These are phyloP conservation scores for Sphaerophoria taeniata DNA, from an alignment of 2,888 invertebrate species.

Conservation along the genomic window DNA sequence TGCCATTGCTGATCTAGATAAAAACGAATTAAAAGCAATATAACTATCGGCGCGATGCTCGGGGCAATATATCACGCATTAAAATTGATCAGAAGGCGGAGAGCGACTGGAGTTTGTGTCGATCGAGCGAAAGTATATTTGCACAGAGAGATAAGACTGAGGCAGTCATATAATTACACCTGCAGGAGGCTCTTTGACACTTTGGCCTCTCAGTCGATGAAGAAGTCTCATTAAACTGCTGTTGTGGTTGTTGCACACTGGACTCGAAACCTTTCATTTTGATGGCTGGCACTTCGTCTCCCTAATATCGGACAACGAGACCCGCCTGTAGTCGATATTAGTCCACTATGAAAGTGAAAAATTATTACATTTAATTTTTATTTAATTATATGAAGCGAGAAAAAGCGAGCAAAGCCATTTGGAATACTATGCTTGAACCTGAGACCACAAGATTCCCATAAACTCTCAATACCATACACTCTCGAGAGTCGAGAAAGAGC, in stretches of 20 bases:
- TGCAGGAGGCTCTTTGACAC: slow-evolving; percentile 54
- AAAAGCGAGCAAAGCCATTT: too few relatives aligned
- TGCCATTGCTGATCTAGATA: slow-evolving; percentile 28
- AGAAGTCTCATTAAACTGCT: slow-evolving; percentile 59
- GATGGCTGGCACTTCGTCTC: slow-evolving; percentile 33
- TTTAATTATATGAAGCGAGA: background rate
- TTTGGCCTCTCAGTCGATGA: slow-evolving; percentile 47
- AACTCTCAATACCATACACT: slow-evolving; percentile 32
- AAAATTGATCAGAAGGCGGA: slow-evolving; percentile 17
- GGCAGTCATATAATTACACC: slow-evolving; percentile 57
- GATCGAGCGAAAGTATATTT: slow-evolving; percentile 59
- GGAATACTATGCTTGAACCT: slow-evolving; percentile 57
- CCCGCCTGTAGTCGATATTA: background rate
- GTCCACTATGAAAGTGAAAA: slow-evolving; percentile 67
- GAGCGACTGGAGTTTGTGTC: slow-evolving; percentile 27
- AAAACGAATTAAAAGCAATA: background rate
- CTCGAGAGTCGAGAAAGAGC: background rate
- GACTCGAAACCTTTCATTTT: slow-evolving; percentile 59
- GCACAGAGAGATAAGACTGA: slow-evolving; percentile 41
- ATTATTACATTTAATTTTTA: slow-evolving; percentile 6
- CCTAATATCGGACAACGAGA: background rate
- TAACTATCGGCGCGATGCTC: slow-evolving; percentile 48
- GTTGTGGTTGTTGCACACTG: slow-evolving; percentile 21
- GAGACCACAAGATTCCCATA: slow-evolving; percentile 40
- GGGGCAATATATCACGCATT: slow-evolving; percentile 65